phyloP scores from a whole-genome alignment of 2,113 vertebrate species.

The Emberiza fucata region DNA sequence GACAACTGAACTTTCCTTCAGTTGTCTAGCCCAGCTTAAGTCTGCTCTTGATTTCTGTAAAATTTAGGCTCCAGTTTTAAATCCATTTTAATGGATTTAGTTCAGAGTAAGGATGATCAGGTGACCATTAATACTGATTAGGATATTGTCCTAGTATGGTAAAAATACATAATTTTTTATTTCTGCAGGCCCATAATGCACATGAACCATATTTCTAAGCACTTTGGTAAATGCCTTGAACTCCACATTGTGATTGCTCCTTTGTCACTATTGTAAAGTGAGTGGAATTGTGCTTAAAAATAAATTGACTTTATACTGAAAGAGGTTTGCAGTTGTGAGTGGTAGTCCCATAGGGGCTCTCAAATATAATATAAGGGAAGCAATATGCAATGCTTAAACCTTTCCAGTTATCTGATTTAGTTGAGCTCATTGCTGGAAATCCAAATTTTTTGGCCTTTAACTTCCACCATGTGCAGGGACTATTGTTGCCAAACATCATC shows the following conservation, averaged over 20 bases:
- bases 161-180: neutral
- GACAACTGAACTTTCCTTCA: neutral
- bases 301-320: neutral
- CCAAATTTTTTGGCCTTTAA: neutral
- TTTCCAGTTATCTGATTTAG: neutral
- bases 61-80: neutral
- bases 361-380: neutral
- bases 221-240: neutral
- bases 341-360: neutral
- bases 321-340: neutral
- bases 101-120: neutral
- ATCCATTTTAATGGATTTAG: neutral
- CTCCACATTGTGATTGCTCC: rapidly evolving
- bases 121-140: neutral
- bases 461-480: neutral
- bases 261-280: neutral
- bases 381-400: neutral
- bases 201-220: neutral
- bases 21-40: neutral
- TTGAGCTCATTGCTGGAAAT: neutral
- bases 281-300: neutral
- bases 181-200: neutral
- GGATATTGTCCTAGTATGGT: neutral
- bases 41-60: neutral
- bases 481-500: neutral